Conservation (phyloP, 2,113 vertebrate genomes). For the Crypturellus undulatus region DNA sequence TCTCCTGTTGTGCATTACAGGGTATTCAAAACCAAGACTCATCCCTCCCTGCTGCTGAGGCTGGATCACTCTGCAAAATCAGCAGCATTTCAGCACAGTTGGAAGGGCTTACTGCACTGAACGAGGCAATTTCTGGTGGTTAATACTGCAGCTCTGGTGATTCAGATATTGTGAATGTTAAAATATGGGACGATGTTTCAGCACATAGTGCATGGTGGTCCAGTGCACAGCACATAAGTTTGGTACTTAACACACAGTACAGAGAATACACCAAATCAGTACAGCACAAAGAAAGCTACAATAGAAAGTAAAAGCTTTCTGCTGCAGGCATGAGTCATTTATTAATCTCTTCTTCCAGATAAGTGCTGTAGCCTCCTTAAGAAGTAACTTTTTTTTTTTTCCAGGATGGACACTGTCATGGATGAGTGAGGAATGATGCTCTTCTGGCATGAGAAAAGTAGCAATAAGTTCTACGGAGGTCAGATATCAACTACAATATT, state of each 20-base stretch:
- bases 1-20: background rate
- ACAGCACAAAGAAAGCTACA: background rate
- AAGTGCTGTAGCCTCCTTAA: background rate
- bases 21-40: background rate
- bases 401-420: too few relatives aligned
- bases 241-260: too few relatives aligned
- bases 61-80: background rate
- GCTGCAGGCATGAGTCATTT: background rate
- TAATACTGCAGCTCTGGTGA: background rate
- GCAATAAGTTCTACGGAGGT: too few relatives aligned
- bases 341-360: background rate
- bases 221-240: background rate
- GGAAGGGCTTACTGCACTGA: background rate
- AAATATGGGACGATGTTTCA: background rate
- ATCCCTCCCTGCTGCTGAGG: background rate
- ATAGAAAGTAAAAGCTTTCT: background rate
- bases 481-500: too few relatives aligned
- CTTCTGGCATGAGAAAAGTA: too few relatives aligned
- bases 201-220: accelerated
- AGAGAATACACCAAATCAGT: too few relatives aligned
- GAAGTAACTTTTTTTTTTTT: background rate
- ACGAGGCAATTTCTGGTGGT: background rate
- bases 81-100: background rate
- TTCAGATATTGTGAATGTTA: background rate
- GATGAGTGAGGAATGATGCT: too few relatives aligned